A percentile compares a stretch with the other conserved stretches of the same genome.
phyloP scores from a whole-genome alignment of 2,113 vertebrate genomes.

The Phrynosoma blainvillii region DNA sequence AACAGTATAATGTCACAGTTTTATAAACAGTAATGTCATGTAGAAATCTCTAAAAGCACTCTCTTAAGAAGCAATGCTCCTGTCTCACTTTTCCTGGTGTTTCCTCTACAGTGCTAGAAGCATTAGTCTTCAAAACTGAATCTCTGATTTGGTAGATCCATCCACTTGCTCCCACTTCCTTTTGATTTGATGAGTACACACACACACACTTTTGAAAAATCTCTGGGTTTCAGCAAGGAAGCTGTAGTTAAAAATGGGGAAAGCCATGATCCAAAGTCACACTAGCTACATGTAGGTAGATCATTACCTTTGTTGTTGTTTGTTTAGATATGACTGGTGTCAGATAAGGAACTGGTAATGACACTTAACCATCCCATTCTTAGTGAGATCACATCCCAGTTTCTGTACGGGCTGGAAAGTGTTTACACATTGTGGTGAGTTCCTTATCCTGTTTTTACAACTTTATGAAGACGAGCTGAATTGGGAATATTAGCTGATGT shows the following conservation, averaged over 20 bases:
- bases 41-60: conserved; percentile 44
- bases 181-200: not conserved
- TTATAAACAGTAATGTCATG: conserved; percentile 43
- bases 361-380: not conserved
- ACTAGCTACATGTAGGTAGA: not conserved
- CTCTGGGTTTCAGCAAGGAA: not conserved
- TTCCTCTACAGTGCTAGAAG: conserved; percentile 2
- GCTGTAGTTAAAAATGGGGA: not conserved
- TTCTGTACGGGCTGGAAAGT: not conserved
- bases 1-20: not conserved
- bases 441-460: not conserved
- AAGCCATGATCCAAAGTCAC: not conserved
- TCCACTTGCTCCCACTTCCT: not conserved
- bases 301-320: not conserved
- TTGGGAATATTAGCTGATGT: not conserved
- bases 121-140: not conserved
- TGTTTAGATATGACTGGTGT: not conserved
- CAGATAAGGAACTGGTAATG: not conserved
- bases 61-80: conserved; percentile 22
- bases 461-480: conserved; percentile 1
- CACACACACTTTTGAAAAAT: not conserved
- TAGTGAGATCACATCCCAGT: not conserved
- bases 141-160: not conserved
- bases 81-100: conserved; percentile 36
- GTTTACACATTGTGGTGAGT: not conserved